phyloP scores from a whole-genome alignment of 2,888 invertebrate species.

The Polydrusus pterygomalis region DNA sequence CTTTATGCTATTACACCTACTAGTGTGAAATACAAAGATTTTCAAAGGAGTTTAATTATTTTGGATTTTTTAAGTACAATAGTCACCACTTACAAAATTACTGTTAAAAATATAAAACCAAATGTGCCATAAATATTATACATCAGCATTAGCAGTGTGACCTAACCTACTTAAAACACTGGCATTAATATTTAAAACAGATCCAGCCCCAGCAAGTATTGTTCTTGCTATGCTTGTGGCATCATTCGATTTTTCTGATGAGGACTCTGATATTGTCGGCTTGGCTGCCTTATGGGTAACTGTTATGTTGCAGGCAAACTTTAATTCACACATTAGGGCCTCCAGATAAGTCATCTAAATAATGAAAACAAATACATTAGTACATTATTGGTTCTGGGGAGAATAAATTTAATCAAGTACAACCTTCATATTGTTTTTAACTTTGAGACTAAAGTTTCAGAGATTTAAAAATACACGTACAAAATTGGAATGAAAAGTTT shows the following conservation, averaged over 20 bases:
- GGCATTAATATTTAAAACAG: conserved; percentile 63
- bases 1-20: too few species aligned
- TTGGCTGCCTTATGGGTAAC: conserved; percentile 81
- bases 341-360: conserved; percentile 80
- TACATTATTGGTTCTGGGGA: too few species aligned
- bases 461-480: too few species aligned
- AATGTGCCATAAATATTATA: background rate
- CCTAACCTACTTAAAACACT: conserved; percentile 51
- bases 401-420: too few species aligned
- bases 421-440: too few species aligned
- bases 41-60: background rate
- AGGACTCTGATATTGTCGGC: conserved; percentile 61
- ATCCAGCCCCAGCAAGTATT: conserved; percentile 62
- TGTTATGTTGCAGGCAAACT: conserved; percentile 84
- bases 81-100: background rate
- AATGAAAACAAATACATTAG: conserved; percentile 15
- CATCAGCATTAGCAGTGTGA: conserved; percentile 4
- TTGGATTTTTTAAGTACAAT: background rate
- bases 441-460: too few species aligned
- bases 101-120: background rate
- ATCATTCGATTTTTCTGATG: conserved; percentile 67
- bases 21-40: too few species aligned
- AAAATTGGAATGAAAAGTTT: too few species aligned
- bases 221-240: conserved; percentile 59
- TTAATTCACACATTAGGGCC: conserved; percentile 81